Evolutionary conservation across 2,888 invertebrate genomes (phyloP).

Genomic region (Ectemnius cavifrons): DNA sequence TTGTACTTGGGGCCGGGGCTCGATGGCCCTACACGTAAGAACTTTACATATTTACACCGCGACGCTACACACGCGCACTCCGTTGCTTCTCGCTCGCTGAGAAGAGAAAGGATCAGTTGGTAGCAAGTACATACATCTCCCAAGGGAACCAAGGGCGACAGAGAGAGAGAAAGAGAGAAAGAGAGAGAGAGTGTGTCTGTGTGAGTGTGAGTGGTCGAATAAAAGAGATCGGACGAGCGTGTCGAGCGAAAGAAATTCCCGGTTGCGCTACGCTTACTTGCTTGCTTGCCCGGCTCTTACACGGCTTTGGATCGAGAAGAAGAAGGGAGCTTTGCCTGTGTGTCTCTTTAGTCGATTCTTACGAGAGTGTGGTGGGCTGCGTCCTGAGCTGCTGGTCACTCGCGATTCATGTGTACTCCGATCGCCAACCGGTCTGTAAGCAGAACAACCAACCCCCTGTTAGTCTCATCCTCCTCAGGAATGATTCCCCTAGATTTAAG

Average conservation of each 20-base stretch:
- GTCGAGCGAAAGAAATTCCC: neutral
- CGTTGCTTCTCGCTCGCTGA: constrained; percentile 11
- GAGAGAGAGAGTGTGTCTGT: neutral
- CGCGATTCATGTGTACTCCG: constrained; percentile 95
- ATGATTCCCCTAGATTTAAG: neutral
- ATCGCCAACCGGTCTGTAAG: constrained; percentile 93
- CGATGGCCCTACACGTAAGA: constrained; percentile 72
- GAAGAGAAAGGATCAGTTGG: constrained; percentile 23
- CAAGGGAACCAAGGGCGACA: neutral
- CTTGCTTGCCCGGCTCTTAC: constrained; percentile 13
- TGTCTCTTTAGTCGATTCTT: constrained; percentile 57
- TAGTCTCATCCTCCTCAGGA: neutral
- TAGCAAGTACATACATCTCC: constrained; percentile 9
- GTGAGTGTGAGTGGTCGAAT: constrained; percentile 7
- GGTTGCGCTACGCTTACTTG: neutral
- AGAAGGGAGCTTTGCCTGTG: constrained; percentile 31
- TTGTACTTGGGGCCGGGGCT: constrained; percentile 78
- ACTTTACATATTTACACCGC: constrained; percentile 73
- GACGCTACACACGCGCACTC: constrained; percentile 29
- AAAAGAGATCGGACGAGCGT: constrained; percentile 6
- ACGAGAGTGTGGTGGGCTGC: constrained; percentile 70
- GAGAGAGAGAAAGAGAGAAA: neutral
- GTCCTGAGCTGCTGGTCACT: constrained; percentile 74
- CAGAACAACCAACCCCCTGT: constrained; percentile 69
- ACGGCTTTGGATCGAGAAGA: constrained; percentile 34